phyloP scores from a whole-genome alignment of 2,797 vertebrate genomes.

The Strix occidentalis region DNA sequence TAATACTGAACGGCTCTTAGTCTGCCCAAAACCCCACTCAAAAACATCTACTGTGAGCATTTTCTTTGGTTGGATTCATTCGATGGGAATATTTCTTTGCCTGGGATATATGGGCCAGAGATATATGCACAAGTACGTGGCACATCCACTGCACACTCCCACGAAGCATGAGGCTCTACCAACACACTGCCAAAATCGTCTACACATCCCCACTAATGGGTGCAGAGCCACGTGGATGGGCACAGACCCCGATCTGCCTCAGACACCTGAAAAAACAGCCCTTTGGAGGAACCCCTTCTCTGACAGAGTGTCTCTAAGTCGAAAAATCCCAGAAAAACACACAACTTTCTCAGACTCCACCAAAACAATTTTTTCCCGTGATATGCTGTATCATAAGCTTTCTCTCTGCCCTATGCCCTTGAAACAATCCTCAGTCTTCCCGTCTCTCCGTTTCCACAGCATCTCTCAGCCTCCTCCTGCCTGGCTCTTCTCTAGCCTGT shows the following conservation, averaged over 20 bases:
- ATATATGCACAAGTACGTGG: accelerated
- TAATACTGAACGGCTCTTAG: not conserved
- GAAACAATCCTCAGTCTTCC: not conserved
- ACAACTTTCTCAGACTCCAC: not conserved
- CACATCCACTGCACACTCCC: not conserved
- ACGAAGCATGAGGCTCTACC: not conserved
- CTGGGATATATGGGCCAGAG: not conserved
- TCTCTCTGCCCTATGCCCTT: not conserved
- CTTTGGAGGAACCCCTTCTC: not conserved
- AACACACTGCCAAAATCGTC: not conserved
- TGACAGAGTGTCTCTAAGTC: not conserved
- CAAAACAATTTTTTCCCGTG: not conserved
- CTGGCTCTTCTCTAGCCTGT: not conserved
- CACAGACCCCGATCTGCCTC: not conserved
- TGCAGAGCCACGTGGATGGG: not conserved
- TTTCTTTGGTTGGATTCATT: not conserved
- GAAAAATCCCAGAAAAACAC: not conserved
- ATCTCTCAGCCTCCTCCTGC: not conserved
- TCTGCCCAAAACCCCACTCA: not conserved
- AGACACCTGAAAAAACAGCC: not conserved
- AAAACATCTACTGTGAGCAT: not conserved
- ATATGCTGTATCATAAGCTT: not conserved
- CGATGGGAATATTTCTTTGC: not conserved
- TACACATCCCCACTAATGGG: not conserved
- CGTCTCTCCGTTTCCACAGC: not conserved